Percentiles rank a stretch among this genome's conserved stretches.
Evolutionary conservation across 30 jellyfish, hydroid and myxozoan species (phyloP).

Genomic region (Aurelia sp.): DNA sequence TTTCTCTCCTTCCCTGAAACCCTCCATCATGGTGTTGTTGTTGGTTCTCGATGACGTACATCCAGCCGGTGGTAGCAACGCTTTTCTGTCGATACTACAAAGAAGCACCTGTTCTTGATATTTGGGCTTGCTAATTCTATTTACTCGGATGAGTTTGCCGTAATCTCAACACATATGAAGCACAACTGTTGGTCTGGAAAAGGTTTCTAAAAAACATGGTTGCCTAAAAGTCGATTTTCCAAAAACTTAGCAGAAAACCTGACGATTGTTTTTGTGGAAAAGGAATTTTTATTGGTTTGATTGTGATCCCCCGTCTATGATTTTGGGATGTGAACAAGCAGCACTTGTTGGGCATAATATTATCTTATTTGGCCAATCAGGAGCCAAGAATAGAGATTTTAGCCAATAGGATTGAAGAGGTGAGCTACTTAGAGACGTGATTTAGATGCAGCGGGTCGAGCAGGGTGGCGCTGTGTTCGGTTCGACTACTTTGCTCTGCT

Average conservation of each 20-base stretch:
- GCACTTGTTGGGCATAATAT: slow-evolving; percentile 48
- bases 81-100: slow-evolving; percentile 32
- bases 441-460: slow-evolving; percentile 49
- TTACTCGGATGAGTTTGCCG: slow-evolving; percentile 24
- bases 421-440: slow-evolving; percentile 57
- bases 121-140: slow-evolving; percentile 48
- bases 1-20: too few relatives aligned
- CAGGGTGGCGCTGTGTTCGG: too few relatives aligned
- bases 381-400: background rate
- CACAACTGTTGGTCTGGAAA: too few relatives aligned
- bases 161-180: slow-evolving; percentile 5
- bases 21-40: background rate
- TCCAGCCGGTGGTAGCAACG: slow-evolving; percentile 61
- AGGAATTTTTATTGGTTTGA: background rate
- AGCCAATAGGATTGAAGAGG: slow-evolving; percentile 31
- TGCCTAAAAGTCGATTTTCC: too few relatives aligned
- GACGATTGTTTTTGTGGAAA: too few relatives aligned
- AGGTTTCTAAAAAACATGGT: too few relatives aligned
- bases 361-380: slow-evolving; percentile 21
- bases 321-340: background rate
- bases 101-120: slow-evolving; percentile 46
- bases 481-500: too few relatives aligned
- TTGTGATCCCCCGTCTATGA: slow-evolving; percentile 33
- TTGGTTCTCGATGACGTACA: slow-evolving; percentile 16
- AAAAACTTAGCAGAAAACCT: too few relatives aligned